Conservation (phyloP, 1,140 invertebrate genomes). For the Aphis gossypii region DNA sequence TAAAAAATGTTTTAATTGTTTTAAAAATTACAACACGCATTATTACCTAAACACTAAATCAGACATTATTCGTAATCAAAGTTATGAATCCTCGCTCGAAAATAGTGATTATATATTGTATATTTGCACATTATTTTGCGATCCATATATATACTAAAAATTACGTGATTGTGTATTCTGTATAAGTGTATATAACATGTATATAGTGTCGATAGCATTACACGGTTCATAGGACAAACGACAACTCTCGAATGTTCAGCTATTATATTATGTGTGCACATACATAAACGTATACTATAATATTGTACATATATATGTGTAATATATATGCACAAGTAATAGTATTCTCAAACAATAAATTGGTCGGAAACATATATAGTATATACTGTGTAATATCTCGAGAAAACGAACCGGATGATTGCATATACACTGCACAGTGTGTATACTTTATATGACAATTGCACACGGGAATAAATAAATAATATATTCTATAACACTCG, state of each 20-base stretch:
- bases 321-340: no score
- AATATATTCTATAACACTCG: not conserved
- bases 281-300: not conserved
- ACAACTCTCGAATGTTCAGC: not conserved
- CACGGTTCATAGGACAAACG: constrained; percentile 3
- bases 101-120: not conserved
- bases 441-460: not conserved
- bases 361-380: not conserved
- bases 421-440: not conserved
- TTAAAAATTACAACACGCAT: not conserved
- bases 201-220: not conserved
- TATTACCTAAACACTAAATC: no score
- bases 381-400: not conserved
- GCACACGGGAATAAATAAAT: not conserved
- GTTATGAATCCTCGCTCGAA: not conserved
- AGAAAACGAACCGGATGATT: constrained; percentile 5
- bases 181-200: not conserved
- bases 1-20: not conserved
- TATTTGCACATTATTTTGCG: not conserved
- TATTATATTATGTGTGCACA: not conserved
- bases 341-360: not conserved
- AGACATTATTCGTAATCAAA: not conserved
- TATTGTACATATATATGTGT: not conserved
- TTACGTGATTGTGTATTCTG: not conserved
- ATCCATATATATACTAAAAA: not conserved